Base-by-base conservation (phyloP, 2,797 vertebrate species). In the Sebastes paucispinis region DNA sequence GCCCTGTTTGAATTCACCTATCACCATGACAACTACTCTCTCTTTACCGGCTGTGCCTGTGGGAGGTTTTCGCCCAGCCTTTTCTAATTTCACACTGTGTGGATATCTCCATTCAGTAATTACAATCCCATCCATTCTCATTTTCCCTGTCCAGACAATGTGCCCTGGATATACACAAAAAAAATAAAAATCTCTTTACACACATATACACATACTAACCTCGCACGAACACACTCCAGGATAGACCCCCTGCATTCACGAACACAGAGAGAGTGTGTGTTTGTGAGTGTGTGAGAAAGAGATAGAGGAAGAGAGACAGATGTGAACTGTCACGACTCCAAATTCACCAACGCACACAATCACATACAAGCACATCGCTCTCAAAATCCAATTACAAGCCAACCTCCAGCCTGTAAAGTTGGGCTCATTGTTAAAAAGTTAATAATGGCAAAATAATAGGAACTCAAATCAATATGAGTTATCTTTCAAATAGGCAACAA, bases 81-180 rank as follows among this genome's bases (percentile, higher is more conserved):
- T 94, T 94, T 94, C 91, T 94, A 95, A 95, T 95, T 95, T 95
- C 94, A 95, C 94, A 94, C 89, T 95, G 92, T 93, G 93, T 95
- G 93, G 92, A 93, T 93, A 93, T 95, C 92, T 93, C 93, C 91
- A 93, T 95, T 94, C 92, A 92, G 92, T 93, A 91, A 94, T 93
- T 94, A 92, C 91, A 90, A 92, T 90, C 88, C 91, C 93, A 93
- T 94, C 92, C 91, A 94, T 94, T 94, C 93, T 94, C 92, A 94
- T 94, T 93, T 87, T 92, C 80, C 87, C 89, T 89, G 92, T 93
- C 92, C 92, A 92, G 86, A 92, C 93, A 93, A 91, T 88, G 90
- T 89, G 84, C 86, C 91, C 89, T 86, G 88, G 83, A 91, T 91
- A 88, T 73, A 92, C 87, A 89, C 70, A 88, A 54, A 77, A 76